Evolutionary conservation across 1,140 invertebrate species (phyloP), one percentile per base, ranked within the genome.

Genomic region (Tenebrio molitor): DNA sequence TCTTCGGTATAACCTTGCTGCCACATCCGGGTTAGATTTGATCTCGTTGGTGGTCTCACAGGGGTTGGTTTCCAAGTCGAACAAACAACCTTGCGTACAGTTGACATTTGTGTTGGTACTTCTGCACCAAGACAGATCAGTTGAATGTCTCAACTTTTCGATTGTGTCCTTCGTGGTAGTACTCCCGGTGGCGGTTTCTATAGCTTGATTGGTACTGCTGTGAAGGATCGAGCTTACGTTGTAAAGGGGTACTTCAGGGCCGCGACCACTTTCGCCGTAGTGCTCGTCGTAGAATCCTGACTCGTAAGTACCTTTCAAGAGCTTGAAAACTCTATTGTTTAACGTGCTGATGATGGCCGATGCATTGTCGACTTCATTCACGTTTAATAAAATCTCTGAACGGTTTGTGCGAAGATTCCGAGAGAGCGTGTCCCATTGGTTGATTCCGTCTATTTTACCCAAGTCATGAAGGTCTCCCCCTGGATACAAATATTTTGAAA

Each of bases 21-120:
- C 77, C 2, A 84, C 68, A 74, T 84, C 14, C 3, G 80, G 82
- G 68, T 77, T 66, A 21, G 84, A 76, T 2, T 85, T 76, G 1
- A 91, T 89, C 3, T 96, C 80, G 82, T 97, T 95, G 67, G 88
- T 87, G 10, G 85, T 86, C 84, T 97, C 96, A 81, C 95, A 97
- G 3, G 95, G 95, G 85, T 97, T 95, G 15, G 86, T 78, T 1
- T 84, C 78, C 15, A 97, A 85, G 79, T 97, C 90, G 79, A 93
- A 95, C 0, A 97, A 85, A 78, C 95, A 97, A 8, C 69, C 72
- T 1, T 63, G 46, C 0, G 33, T 66, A 16, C 70, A 75, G 14
- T 68, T 33, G 15, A 50, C 14, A 5, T 10, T 6, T n/a, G n/a
- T 58, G 4, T 58, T n/a, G 23, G 16, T 14, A n/a, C 3, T 34